phyloP scores from a whole-genome alignment of 2,113 vertebrate genomes.

The Toxostoma redivivum region DNA sequence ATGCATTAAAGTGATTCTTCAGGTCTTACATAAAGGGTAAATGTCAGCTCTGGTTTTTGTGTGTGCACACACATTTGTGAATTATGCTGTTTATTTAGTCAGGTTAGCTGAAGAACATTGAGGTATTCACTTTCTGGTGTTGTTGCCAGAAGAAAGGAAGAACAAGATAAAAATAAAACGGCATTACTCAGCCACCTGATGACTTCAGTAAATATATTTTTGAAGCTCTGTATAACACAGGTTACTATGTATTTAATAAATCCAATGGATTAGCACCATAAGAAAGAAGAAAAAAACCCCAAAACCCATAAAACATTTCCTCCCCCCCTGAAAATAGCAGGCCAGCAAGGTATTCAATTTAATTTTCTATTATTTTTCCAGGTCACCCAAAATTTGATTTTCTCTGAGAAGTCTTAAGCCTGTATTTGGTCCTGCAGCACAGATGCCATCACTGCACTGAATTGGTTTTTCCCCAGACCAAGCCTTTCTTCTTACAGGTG shows the following conservation, averaged over 20 bases:
- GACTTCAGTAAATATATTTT: background rate
- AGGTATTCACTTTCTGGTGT: background rate
- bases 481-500: background rate
- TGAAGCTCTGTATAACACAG: background rate
- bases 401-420: background rate
- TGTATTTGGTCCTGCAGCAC: background rate
- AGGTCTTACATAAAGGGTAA: conserved; percentile 45
- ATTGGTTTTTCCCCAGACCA: background rate
- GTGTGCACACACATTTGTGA: background rate
- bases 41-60: background rate
- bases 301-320: background rate
- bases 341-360: background rate
- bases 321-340: background rate
- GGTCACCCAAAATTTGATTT: background rate
- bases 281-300: background rate
- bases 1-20: conserved; percentile 21
- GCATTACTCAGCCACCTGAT: background rate
- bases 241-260: conserved; percentile 42
- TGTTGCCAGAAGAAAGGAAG: conserved; percentile 1
- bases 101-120: background rate
- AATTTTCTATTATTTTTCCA: conserved; percentile 14
- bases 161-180: background rate
- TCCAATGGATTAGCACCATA: background rate
- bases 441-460: background rate
- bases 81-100: conserved; percentile 28